Percentiles rank a stretch among this genome's conserved stretches.
Evolutionary conservation across 1,140 invertebrate species (phyloP).

Genomic region (Nixonia krombeini): DNA sequence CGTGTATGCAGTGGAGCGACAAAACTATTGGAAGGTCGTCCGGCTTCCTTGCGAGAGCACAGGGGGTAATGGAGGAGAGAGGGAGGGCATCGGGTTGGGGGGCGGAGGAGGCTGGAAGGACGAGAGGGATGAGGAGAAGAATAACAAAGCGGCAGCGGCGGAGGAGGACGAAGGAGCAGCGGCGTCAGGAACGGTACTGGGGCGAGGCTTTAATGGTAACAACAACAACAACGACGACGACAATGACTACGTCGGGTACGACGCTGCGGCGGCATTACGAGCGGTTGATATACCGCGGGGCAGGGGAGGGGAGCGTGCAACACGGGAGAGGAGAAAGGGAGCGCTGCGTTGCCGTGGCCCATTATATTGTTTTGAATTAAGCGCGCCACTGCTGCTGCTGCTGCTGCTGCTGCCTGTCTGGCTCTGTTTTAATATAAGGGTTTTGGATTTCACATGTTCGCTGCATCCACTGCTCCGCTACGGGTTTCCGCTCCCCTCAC

Average conservation of each 20-base stretch:
- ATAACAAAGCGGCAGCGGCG: neutral
- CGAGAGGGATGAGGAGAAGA: constrained; percentile 5
- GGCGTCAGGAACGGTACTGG: neutral
- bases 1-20: no score
- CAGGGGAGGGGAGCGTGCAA: constrained; percentile 25
- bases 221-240: neutral
- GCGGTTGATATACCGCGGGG: constrained; percentile 31
- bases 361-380: constrained; percentile 65
- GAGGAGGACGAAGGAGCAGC: neutral
- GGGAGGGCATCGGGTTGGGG: no score
- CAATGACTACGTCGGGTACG: neutral
- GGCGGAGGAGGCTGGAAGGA: neutral
- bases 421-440: constrained; percentile 61
- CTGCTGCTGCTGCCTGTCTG: constrained; percentile 43
- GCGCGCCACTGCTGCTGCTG: constrained; percentile 41
- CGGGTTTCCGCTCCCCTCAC: constrained; percentile 18
- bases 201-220: constrained; percentile 8
- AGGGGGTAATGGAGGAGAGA: no score
- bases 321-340: constrained; percentile 39
- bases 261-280: constrained; percentile 15
- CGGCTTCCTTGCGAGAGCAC: no score
- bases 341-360: constrained; percentile 49
- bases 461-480: constrained; percentile 45
- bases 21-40: no score
- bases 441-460: constrained; percentile 59